Evolutionary conservation across 2,888 invertebrate genomes (phyloP).

Genomic region (Agrotis exclamationis): DNA sequence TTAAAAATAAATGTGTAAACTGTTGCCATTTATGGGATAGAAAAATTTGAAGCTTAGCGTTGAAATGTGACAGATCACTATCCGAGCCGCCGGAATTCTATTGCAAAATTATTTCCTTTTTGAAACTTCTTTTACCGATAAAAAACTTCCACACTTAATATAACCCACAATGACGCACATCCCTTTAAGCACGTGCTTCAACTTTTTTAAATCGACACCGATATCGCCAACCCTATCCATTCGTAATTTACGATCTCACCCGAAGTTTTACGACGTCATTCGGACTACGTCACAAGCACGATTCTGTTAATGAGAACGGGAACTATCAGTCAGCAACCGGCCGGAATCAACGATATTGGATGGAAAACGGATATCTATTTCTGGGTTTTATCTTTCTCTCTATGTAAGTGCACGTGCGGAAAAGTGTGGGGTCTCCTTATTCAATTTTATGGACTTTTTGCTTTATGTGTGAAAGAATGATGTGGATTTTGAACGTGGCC

Average conservation of each 20-base stretch:
- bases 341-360: constrained; percentile 77
- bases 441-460: constrained; percentile 42
- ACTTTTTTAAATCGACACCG: constrained; percentile 68
- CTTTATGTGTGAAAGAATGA: constrained; percentile 20
- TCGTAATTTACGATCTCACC: constrained; percentile 73
- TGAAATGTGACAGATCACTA: not conserved
- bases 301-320: constrained; percentile 84
- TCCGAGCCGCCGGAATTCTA: not conserved
- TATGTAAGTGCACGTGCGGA: constrained; percentile 44
- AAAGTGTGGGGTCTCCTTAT: constrained; percentile 32
- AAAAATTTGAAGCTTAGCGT: not conserved
- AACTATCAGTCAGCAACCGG: constrained; percentile 82
- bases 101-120: not conserved
- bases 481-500: constrained; percentile 19
- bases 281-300: constrained; percentile 67
- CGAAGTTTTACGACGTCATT: constrained; percentile 71
- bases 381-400: constrained; percentile 66
- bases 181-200: constrained; percentile 38
- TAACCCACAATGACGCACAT: constrained; percentile 29
- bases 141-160: constrained; percentile 27
- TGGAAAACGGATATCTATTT: constrained; percentile 87
- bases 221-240: constrained; percentile 72
- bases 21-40: not conserved
- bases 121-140: not conserved
- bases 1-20: not conserved